phyloP scores from a whole-genome alignment of 2,113 vertebrate genomes.

The Crotalus tigris region DNA sequence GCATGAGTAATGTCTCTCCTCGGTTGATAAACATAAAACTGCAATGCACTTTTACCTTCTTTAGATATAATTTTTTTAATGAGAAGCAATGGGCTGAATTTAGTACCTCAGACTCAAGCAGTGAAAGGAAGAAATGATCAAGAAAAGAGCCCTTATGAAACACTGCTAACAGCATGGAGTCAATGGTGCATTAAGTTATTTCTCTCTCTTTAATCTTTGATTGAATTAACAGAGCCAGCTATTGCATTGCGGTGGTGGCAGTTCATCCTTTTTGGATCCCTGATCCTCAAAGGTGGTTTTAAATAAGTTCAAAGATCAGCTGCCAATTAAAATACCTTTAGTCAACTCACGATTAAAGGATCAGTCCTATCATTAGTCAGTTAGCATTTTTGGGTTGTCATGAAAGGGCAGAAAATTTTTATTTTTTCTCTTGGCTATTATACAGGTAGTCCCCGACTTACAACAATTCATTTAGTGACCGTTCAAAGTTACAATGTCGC shows the following conservation, averaged over 20 bases:
- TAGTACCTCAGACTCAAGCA: slow-evolving; percentile 41
- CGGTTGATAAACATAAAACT: slow-evolving; percentile 44
- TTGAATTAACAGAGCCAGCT: background rate
- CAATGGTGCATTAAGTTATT: slow-evolving; percentile 8
- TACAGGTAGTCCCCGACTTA: background rate
- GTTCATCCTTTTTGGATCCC: background rate
- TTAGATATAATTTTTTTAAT: slow-evolving; percentile 40
- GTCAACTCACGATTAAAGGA: background rate
- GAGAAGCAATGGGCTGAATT: slow-evolving; percentile 42
- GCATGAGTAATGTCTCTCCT: background rate
- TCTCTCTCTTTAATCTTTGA: slow-evolving; percentile 33
- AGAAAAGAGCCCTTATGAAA: slow-evolving; percentile 40
- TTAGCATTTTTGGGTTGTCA: background rate
- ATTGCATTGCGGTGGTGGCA: slow-evolving; percentile 10
- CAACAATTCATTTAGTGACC: background rate
- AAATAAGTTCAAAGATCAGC: background rate
- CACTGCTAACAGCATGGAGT: slow-evolving; percentile 35
- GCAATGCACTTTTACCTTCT: slow-evolving; percentile 40
- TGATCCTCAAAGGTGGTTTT: slow-evolving; percentile 1
- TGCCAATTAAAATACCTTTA: background rate
- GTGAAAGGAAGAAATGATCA: slow-evolving; percentile 51
- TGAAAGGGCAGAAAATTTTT: background rate
- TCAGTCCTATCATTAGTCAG: background rate
- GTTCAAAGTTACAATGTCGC: background rate
- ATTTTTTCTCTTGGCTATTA: background rate